Conservation (phyloP, 2,797 vertebrate genomes). For the Sebastes minor region DNA sequence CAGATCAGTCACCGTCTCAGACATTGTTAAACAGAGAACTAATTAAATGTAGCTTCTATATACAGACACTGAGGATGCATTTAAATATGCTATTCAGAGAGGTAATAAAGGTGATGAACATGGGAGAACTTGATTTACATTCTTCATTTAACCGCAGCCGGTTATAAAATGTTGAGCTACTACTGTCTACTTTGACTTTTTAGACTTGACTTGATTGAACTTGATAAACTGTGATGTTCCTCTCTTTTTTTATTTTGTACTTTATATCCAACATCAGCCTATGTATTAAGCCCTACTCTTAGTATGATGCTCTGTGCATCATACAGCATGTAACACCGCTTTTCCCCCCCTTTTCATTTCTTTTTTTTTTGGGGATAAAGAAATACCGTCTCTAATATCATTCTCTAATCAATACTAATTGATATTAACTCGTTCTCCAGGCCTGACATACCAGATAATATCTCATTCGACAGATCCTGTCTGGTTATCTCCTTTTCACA, state of each 20-base stretch:
- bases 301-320: neutral
- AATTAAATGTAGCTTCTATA: slow-evolving; percentile 18
- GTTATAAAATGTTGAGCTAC: neutral
- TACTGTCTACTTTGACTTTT: too few relatives aligned
- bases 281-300: neutral
- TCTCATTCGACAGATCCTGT: slow-evolving; percentile 40
- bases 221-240: neutral
- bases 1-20: slow-evolving; percentile 2
- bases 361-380: neutral
- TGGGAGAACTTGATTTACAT: neutral
- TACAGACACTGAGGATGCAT: neutral
- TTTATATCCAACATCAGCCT: neutral
- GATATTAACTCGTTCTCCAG: neutral
- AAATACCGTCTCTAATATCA: slow-evolving; percentile 3
- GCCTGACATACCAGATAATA: slow-evolving; percentile 26
- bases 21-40: slow-evolving; percentile 6
- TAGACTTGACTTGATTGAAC: neutral
- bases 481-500: slow-evolving; percentile 41
- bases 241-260: neutral
- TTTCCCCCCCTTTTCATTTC: neutral
- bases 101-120: neutral
- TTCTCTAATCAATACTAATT: slow-evolving; percentile 38
- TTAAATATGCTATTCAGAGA: neutral
- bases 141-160: neutral
- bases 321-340: neutral